Conservation (phyloP, 2,797 vertebrate genomes). For the Vultur gryphus region DNA sequence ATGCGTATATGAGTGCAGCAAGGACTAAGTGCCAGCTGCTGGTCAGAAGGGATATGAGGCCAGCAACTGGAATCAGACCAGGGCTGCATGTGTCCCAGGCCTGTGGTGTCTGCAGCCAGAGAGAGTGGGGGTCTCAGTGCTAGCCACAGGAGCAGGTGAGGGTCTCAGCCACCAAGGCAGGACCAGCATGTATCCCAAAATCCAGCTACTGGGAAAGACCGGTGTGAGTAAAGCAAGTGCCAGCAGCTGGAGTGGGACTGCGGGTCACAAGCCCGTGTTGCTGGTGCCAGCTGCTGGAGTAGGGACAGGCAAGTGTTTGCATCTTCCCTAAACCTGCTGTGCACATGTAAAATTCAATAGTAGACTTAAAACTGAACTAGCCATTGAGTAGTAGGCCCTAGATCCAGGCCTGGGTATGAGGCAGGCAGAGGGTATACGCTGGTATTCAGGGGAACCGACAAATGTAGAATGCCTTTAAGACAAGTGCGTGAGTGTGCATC, state of each 20-base stretch:
- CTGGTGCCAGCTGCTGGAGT: neutral
- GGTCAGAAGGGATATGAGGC: neutral
- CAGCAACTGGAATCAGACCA: neutral
- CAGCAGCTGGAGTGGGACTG: neutral
- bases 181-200: neutral
- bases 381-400: accelerated
- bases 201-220: neutral
- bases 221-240: neutral
- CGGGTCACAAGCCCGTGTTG: neutral
- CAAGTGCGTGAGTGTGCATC: accelerated
- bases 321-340: neutral
- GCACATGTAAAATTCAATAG: neutral
- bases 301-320: neutral
- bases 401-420: neutral
- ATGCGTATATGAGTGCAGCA: neutral
- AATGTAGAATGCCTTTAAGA: neutral
- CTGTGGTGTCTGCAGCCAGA: neutral
- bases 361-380: neutral
- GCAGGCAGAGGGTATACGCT: neutral
- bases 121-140: neutral
- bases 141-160: neutral
- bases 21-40: neutral
- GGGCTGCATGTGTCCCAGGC: neutral
- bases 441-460: neutral
- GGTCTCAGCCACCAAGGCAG: neutral